Conservation (phyloP, 2,888 invertebrate species). For the Tipula helvola region DNA sequence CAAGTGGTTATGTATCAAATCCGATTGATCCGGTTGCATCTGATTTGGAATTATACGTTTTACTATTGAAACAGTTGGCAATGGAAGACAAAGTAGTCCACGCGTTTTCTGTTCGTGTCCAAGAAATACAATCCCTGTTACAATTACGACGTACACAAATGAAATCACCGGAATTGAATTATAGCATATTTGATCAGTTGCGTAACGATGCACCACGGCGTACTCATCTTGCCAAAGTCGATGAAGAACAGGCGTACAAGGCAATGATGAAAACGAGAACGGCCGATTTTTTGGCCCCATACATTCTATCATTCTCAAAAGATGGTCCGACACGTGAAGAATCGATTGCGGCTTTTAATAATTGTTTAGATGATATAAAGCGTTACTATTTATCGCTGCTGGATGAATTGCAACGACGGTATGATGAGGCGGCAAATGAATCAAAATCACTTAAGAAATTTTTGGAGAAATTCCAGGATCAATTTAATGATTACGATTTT, state of each 20-base stretch:
- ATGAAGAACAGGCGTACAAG: conserved; percentile 29
- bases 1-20: conserved; percentile 56
- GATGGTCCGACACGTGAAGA: conserved; percentile 23
- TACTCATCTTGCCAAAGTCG: conserved; percentile 35
- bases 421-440: conserved; percentile 44
- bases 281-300: conserved; percentile 46
- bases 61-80: conserved; percentile 47
- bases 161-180: conserved; percentile 36
- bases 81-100: conserved; percentile 46
- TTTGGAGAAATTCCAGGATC: conserved; percentile 29
- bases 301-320: conserved; percentile 39
- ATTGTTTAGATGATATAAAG: conserved; percentile 55
- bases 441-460: conserved; percentile 28
- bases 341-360: conserved; percentile 25
- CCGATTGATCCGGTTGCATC: conserved; percentile 44
- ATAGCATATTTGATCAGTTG: conserved; percentile 43
- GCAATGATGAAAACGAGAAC: conserved; percentile 39
- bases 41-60: conserved; percentile 48
- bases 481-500: conserved; percentile 31
- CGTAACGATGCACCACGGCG: conserved; percentile 39
- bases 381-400: conserved; percentile 47
- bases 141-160: conserved; percentile 37
- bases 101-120: conserved; percentile 37
- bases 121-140: conserved; percentile 36
- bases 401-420: conserved; percentile 48